Conservation (phyloP, 1,140 invertebrate genomes). For the Caenorhabditis inopinata region DNA sequence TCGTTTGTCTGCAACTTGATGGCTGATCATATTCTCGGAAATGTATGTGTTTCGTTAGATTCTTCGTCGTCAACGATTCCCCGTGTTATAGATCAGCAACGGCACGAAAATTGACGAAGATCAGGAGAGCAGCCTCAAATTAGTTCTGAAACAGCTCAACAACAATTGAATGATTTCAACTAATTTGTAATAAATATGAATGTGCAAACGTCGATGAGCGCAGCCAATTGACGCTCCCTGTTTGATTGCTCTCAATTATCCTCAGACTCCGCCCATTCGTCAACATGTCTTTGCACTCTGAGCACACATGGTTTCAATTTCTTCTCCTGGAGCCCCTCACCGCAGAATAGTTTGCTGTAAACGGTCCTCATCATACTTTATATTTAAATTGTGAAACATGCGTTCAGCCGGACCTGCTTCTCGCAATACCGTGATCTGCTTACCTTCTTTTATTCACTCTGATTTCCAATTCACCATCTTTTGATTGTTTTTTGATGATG, state of each 20-base stretch:
- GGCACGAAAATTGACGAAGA: neutral
- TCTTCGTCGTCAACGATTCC: too few relatives aligned
- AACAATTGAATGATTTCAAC: conserved; percentile 18
- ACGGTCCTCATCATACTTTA: too few relatives aligned
- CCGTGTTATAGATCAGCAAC: too few relatives aligned
- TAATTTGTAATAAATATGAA: conserved; percentile 27
- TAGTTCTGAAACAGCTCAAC: neutral
- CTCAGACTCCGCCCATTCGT: too few relatives aligned
- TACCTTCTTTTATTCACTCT: too few relatives aligned
- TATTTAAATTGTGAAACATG: too few relatives aligned
- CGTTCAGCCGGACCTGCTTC: too few relatives aligned
- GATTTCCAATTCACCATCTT: neutral
- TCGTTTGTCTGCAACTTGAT: neutral
- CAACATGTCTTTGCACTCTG: too few relatives aligned
- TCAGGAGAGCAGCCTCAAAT: neutral
- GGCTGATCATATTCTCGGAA: neutral
- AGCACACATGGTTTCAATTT: too few relatives aligned
- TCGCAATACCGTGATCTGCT: too few relatives aligned
- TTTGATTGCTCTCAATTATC: neutral
- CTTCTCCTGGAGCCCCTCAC: too few relatives aligned
- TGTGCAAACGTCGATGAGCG: neutral
- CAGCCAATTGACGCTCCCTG: neutral
- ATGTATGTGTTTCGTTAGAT: neutral
- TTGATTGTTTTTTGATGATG: conserved; percentile 3
- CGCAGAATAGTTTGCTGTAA: too few relatives aligned